These are phyloP conservation scores for Saxidomus purpurata DNA, from an alignment of 1,140 invertebrate species.

Conservation along the genomic window DNA sequence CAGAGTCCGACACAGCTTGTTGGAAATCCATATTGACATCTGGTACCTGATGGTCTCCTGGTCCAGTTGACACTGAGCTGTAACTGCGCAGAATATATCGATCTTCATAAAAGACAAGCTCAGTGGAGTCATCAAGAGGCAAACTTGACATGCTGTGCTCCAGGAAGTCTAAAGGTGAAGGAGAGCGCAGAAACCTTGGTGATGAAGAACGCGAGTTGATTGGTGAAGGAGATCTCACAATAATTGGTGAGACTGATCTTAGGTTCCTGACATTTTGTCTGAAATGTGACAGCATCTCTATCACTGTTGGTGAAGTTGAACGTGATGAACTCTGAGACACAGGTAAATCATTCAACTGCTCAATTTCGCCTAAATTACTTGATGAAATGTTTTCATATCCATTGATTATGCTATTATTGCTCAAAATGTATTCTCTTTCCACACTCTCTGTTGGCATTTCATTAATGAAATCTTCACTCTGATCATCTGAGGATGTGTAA, in stretches of 20 bases:
- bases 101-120: slow-evolving; percentile 46
- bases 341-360: background rate
- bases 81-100: background rate
- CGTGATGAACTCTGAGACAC: slow-evolving; percentile 36
- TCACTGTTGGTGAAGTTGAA: slow-evolving; percentile 31
- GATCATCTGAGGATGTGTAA: background rate
- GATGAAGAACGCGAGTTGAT: slow-evolving; percentile 48
- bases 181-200: slow-evolving; percentile 47
- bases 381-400: background rate
- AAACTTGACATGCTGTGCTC: slow-evolving; percentile 7
- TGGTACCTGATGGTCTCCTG: slow-evolving; percentile 48
- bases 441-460: background rate
- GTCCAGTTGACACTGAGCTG: background rate
- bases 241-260: slow-evolving; percentile 37
- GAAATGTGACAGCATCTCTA: slow-evolving; percentile 39
- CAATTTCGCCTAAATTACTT: background rate
- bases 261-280: slow-evolving; percentile 15
- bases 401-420: background rate
- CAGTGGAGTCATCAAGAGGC: background rate
- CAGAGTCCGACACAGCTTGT: background rate
- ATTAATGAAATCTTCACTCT: background rate
- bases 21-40: slow-evolving; percentile 58
- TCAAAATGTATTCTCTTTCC: background rate
- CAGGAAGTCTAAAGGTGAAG: slow-evolving; percentile 49
- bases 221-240: slow-evolving; percentile 50